phyloP scores from a whole-genome alignment of 2,888 invertebrate genomes.

The Lepidochitona cinerea region DNA sequence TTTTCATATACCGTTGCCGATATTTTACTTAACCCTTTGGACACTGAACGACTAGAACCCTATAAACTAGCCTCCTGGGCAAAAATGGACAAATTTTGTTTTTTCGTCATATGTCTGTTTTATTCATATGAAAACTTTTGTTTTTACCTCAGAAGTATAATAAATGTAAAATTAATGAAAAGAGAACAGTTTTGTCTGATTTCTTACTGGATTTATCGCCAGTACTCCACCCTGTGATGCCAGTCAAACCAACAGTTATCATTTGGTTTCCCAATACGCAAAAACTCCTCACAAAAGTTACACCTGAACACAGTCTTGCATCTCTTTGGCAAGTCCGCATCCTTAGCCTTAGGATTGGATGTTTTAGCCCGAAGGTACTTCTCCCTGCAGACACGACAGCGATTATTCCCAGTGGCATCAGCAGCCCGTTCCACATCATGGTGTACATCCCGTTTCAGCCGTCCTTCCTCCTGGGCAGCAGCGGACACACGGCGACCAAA shows the following conservation, averaged over 20 bases:
- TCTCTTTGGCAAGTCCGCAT: conserved; percentile 6
- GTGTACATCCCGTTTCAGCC: conserved; percentile 2
- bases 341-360: background rate
- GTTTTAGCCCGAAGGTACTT: conserved; percentile 6
- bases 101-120: too few relatives aligned
- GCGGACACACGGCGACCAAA: background rate
- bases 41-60: too few relatives aligned
- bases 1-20: too few relatives aligned
- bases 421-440: background rate
- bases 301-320: background rate
- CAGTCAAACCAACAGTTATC: conserved; percentile 14
- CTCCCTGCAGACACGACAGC: conserved; percentile 13
- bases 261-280: background rate
- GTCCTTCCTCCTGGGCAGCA: background rate
- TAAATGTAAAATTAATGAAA: too few relatives aligned
- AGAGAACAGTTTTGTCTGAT: too few relatives aligned
- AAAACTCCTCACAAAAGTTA: conserved; percentile 10
- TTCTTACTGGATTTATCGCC: conserved; percentile 10
- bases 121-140: too few relatives aligned
- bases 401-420: background rate
- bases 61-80: too few relatives aligned
- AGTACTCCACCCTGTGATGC: conserved; percentile 12
- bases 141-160: too few relatives aligned
- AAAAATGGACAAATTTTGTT: too few relatives aligned
- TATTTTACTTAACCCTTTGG: too few relatives aligned